These are phyloP conservation scores for Pagetopsis macropterus DNA, from an alignment of 2,797 vertebrate genomes.

Conservation along the genomic window DNA sequence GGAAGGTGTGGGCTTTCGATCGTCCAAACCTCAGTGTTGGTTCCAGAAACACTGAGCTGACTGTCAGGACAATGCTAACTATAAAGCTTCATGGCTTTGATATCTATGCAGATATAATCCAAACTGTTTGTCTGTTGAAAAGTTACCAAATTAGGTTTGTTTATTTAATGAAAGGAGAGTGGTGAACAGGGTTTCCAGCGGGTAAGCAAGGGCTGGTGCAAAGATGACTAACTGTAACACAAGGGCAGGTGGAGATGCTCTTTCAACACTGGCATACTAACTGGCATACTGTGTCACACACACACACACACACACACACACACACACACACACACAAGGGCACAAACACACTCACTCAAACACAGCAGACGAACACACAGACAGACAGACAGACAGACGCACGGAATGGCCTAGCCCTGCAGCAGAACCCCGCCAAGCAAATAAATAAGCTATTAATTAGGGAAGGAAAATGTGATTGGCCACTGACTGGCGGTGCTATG, in stretches of 20 bases:
- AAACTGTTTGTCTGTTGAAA: constrained; percentile 48
- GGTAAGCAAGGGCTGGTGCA: constrained; percentile 20
- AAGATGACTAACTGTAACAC: constrained; percentile 23
- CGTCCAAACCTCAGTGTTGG: constrained; percentile 55
- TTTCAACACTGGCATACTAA: constrained; percentile 50
- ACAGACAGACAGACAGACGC: constrained; percentile 13
- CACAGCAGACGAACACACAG: constrained; percentile 30
- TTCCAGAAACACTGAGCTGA: constrained; percentile 52
- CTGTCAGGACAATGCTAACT: constrained; percentile 55
- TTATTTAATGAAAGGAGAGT: background rate
- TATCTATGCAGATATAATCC: constrained; percentile 36
- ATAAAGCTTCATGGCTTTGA: constrained; percentile 46
- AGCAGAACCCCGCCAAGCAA: constrained; percentile 70
- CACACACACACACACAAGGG: constrained; percentile 2
- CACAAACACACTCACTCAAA: constrained; percentile 19
- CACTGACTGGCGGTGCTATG: constrained; percentile 72
- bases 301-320: constrained; percentile 24
- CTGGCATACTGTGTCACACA: too few relatives aligned
- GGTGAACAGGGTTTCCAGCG: constrained; percentile 28
- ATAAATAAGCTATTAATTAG: constrained; percentile 86
- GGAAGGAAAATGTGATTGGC: constrained; percentile 82
- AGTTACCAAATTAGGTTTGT: constrained; percentile 2
- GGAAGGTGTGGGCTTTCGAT: constrained; percentile 43
- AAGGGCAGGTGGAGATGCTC: constrained; percentile 59
- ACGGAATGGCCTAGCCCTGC: constrained; percentile 32